Base-by-base conservation (phyloP, 2,888 invertebrate genomes). In the Hirtodrosophila trivittata region DNA sequence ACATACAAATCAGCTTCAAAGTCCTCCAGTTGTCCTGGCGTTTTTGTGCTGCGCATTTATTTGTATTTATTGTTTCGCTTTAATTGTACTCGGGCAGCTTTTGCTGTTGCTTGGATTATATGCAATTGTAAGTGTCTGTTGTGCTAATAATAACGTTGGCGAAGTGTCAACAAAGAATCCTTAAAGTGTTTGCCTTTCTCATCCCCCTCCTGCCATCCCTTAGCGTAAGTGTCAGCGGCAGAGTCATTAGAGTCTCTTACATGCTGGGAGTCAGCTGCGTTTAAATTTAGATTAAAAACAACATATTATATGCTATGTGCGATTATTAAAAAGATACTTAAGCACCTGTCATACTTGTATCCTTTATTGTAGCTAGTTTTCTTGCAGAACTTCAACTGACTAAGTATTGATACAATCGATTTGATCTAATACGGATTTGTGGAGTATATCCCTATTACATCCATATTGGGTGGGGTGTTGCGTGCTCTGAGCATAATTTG, bases 11-110 rank as follows among this genome's bases (percentile, higher is more conserved):
- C 68, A 63, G 45, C 37, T 59, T 47, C 62, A 66, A 71, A 58
- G 55, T 49, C 54, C 43, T 45, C 30, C 26, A 12, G 32, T 1
- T 12, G 32, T 38, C 43, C 41, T 60, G 64, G 74, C 80, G 62
- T 71, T 74, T 67, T 69, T 69, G 68, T 77, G 77, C 76, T 58
- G 52, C 63, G 66, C 66, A 73, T 67, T 70, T 70, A 59, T 66
- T 67, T 71, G 75, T 68, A 54, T 77, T 76, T 77, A 81, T 77
- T 71, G 70, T 77, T 71, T 75, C 66, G 64, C 75, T 81, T 81
- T 81, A 81, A 81, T 81, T 77, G 77, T 69, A 55, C 77, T 54
- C 62, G 56, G 58, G 60, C 75, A 65, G 52, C 52, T 46, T 56
- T 21, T 39, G 38, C 32, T 32, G 10, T 41, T 45, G 39, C 46